Conservation (phyloP, 1,140 invertebrate genomes). For the Bicyclus anynana region DNA sequence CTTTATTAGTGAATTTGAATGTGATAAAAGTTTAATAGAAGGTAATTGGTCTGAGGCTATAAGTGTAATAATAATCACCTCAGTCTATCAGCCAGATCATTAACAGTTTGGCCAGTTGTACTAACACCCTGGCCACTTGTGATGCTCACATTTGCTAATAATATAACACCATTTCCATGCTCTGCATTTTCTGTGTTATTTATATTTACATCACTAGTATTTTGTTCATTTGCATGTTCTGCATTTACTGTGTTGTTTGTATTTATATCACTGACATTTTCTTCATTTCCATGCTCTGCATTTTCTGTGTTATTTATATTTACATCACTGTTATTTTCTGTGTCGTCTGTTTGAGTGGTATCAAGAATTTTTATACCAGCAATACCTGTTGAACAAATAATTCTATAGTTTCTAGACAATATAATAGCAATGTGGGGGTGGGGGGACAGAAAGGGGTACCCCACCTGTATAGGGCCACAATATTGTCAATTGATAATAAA, state of each 20-base stretch:
- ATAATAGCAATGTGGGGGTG: too few relatives aligned
- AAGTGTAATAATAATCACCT: neutral
- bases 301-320: constrained; percentile 13
- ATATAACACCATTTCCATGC: neutral
- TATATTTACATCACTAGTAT: too few relatives aligned
- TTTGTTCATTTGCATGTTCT: too few relatives aligned
- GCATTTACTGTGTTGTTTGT: too few relatives aligned
- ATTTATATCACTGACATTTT: too few relatives aligned
- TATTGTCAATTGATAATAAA: too few relatives aligned
- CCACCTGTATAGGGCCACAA: too few relatives aligned
- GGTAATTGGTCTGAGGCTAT: too few relatives aligned
- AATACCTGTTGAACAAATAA: constrained; percentile 42
- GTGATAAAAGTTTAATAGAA: too few relatives aligned
- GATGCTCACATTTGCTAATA: neutral
- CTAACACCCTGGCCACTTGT: neutral
- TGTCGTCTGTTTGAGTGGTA: constrained; percentile 10
- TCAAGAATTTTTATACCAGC: constrained; percentile 60
- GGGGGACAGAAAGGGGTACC: too few relatives aligned
- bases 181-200: too few relatives aligned
- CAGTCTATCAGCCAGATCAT: constrained; percentile 9
- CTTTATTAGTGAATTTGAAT: too few relatives aligned
- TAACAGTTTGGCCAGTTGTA: neutral
- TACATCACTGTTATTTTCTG: constrained; percentile 19
- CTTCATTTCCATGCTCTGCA: neutral
- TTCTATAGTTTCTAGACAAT: neutral